Base-by-base conservation (phyloP, 2,113 vertebrate species). In the Chaetorhynchus papuensis region DNA sequence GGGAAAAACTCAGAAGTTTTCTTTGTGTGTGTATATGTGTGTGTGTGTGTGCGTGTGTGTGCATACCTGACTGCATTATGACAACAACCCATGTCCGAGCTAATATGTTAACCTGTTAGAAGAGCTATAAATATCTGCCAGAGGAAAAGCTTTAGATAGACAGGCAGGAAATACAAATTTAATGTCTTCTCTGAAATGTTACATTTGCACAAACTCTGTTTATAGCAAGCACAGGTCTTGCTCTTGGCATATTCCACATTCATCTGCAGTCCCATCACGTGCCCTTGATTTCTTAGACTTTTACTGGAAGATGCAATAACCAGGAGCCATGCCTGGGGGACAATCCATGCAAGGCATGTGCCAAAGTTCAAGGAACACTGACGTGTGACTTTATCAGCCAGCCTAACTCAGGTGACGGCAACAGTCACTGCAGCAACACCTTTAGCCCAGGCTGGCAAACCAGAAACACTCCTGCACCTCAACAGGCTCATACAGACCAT, bases 141-240 rank as follows among this genome's bases (percentile, higher is more conserved):
- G 6, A 91, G 52, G 41, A 89, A 91, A 81, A 82, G 18, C 31
- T 87, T 71, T 64, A 63, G 53, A 69, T 33, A 87, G 69, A 70
- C 7, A 83, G 68, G 60, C 16, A 92, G 59, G 26, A 87, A 75
- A 82, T 61, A 75, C 1, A 76, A 92, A 94, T 89, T 84, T 94
- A 39, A 75, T 21, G 41, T 71, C 57, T 79, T 39, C 35, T 89
- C 77, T 49, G 31, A 96, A 95, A 96, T 94, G 87, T 72, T 91
- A 91, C 78, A 89, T 84, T 91, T 94, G 74, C 92, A 97, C 90
- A 89, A 89, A 53, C 9, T 75, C 52, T 74, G 44, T 91, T 96
- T 82, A 64, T 31, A 84, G 49, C 27, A 85, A 91, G 74, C 27
- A 54, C 21, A n/a, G 50, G 39, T 78, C 76, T 61, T 83, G 52